Evolutionary conservation across 1,140 invertebrate genomes (phyloP).

Genomic region (Rhagoletis zephyria): DNA sequence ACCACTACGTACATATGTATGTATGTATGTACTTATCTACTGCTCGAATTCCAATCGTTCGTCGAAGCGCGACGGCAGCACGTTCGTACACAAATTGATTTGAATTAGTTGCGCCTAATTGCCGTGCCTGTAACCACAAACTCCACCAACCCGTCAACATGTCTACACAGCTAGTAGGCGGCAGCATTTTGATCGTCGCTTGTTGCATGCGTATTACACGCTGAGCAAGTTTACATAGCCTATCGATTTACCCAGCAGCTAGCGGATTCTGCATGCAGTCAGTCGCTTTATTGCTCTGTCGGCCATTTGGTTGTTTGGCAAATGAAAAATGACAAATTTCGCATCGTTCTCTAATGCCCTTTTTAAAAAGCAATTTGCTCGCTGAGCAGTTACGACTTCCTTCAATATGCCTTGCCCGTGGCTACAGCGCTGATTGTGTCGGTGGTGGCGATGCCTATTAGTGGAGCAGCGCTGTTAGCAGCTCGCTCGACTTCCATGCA

Average conservation of each 20-base stretch:
- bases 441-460: neutral
- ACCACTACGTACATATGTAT: too few relatives aligned
- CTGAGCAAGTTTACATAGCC: neutral
- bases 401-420: neutral
- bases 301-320: neutral
- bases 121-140: neutral
- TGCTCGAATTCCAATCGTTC: neutral
- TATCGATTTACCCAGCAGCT: too few relatives aligned
- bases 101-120: constrained; percentile 50
- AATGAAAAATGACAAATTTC: constrained; percentile 34
- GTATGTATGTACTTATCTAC: too few relatives aligned
- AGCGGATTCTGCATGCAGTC: neutral
- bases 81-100: constrained; percentile 47
- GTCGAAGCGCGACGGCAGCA: constrained; percentile 7
- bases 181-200: neutral
- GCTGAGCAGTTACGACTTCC: constrained; percentile 25
- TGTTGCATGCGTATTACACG: neutral
- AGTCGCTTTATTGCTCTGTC: neutral
- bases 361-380: constrained; percentile 43
- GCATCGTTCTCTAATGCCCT: constrained; percentile 45
- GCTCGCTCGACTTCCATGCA: neutral
- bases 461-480: constrained; percentile 9
- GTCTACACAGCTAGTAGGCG: neutral
- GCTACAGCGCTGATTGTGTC: neutral
- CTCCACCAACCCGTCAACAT: neutral